Percentiles rank a stretch among this genome's conserved stretches.
Conservation (phyloP, 2,888 invertebrate species). For the Salticus scenicus region DNA sequence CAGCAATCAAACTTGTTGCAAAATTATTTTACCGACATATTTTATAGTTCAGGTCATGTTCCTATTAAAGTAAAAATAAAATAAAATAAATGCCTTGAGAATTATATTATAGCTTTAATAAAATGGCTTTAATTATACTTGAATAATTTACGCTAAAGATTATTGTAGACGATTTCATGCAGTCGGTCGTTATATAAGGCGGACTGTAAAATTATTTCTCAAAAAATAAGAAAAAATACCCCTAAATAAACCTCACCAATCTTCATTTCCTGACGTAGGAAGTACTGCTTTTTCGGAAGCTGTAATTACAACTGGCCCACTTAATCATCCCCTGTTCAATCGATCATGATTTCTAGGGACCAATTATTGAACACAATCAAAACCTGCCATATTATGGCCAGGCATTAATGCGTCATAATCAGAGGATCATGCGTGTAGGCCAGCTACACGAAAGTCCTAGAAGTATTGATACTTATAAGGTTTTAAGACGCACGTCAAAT, state of each 20-base stretch:
- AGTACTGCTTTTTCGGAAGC: neutral
- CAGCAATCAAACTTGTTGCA: too few relatives aligned
- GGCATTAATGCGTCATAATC: neutral
- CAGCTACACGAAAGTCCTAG: neutral
- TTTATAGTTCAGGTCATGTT: too few relatives aligned
- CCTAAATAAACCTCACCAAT: neutral
- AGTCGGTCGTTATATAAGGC: too few relatives aligned
- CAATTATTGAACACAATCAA: constrained; percentile 1
- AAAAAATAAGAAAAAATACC: too few relatives aligned
- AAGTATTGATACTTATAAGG: neutral
- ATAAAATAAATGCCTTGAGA: too few relatives aligned
- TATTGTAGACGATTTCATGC: too few relatives aligned
- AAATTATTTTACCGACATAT: too few relatives aligned
- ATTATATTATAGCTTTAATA: too few relatives aligned
- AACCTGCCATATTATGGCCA: neutral
- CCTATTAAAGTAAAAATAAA: too few relatives aligned
- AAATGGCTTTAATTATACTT: too few relatives aligned
- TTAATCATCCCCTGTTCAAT: neutral
- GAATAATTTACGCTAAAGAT: too few relatives aligned
- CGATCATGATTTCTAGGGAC: neutral
- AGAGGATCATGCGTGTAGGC: neutral
- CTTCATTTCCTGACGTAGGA: neutral
- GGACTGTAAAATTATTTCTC: too few relatives aligned
- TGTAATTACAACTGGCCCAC: constrained; percentile 9
- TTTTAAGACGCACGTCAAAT: neutral